These are phyloP conservation scores for Benthosema pterotum DNA, from an alignment of 2,797 vertebrate species.

Conservation along the genomic window DNA sequence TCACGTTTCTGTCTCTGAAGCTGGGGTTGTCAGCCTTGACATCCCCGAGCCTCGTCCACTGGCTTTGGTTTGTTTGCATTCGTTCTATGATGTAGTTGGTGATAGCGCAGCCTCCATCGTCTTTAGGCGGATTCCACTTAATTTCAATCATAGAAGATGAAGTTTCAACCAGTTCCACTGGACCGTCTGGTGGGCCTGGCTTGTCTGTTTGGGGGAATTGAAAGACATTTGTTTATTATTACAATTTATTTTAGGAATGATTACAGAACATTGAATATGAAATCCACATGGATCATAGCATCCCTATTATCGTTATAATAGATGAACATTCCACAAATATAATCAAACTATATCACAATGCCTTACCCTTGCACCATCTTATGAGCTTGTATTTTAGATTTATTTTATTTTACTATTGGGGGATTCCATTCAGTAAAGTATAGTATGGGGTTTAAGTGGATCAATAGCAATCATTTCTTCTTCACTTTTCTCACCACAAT, in stretches of 20 bases:
- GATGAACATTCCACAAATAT: no score
- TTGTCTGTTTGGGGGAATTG: conserved; percentile 75
- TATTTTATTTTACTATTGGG: no score
- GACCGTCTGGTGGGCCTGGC: conserved; percentile 82
- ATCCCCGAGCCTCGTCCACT: conserved; percentile 83
- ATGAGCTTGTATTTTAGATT: no score
- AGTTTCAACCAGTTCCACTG: conserved; percentile 77
- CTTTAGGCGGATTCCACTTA: conserved; percentile 80
- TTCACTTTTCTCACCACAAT: conserved; percentile 20
- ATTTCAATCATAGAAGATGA: conserved; percentile 77
- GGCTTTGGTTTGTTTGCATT: conserved; percentile 72
- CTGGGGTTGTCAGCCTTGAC: conserved; percentile 63
- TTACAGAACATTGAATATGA: no score
- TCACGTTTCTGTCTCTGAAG: conserved; percentile 80
- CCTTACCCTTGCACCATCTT: no score
- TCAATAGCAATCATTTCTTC: neutral
- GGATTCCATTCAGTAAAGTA: no score
- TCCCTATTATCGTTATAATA: no score
- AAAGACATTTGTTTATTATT: neutral
- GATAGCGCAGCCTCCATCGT: conserved; percentile 81
- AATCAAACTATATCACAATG: no score
- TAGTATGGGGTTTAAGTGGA: no score
- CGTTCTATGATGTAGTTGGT: conserved; percentile 81
- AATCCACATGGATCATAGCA: no score
- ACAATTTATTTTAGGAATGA: no score